Evolutionary conservation across 1,140 invertebrate genomes (phyloP), one percentile per base, ranked within the genome.

Genomic region (Drosophila santomea): DNA sequence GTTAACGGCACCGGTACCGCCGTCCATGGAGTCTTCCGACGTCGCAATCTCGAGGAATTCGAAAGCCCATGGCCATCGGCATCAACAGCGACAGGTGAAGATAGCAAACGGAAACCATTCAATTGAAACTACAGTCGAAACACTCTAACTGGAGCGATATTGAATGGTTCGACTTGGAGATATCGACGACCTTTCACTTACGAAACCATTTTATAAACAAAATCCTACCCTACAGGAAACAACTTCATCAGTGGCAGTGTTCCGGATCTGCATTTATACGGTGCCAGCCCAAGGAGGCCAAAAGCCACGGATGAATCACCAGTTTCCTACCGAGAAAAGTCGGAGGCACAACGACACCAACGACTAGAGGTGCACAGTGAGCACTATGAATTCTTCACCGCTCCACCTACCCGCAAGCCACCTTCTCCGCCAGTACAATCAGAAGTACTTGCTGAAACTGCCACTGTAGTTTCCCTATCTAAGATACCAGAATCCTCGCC

Each of bases 11-110:
- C 84, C 62, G 83, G 89, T 45, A 84, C 43, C 51, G 85, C 80
- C 56, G 76, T 91, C 11, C 90, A 92, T 62, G 91, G 91, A 17
- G 80, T 92, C 32, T 92, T 92, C 76, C 80, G 91, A 45, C 76
- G 81, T 38, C 86, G 86, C 52, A 74, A 85, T 63, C 85, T 76
- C 41, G 86, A 92, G 55, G 91, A 92, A 73, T 79, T 86, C 23
- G 78, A 91, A 62, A 85, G 89, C 56, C 62, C 61, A 74, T 62
- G 78, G 59, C 83, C 85, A 63, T 66, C 85, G 50, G 52, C 63
- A 43, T 55, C 67, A 35, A 17, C 69, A 25, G 36, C 69, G 52
- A 20, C 78, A 85, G 81, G 81, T 90, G 68, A 89, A 41, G 32
- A 71, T 56, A 47, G 50, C 32, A 36, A 36, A 55, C 11, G 52